phyloP scores from a whole-genome alignment of 2,888 invertebrate genomes.

The Leucophora obtusa region DNA sequence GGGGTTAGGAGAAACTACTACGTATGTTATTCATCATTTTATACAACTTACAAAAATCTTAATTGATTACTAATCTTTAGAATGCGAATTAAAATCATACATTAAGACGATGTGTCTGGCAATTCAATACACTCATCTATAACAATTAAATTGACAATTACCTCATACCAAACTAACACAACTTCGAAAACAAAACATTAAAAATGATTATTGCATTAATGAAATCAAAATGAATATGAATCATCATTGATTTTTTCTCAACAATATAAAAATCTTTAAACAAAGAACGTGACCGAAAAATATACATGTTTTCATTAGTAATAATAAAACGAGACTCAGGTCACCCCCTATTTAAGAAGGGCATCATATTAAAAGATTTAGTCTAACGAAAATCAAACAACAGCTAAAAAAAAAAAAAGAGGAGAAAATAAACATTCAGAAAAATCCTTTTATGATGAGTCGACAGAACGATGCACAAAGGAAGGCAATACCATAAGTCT shows the following conservation, averaged over 20 bases:
- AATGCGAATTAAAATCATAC: not conserved
- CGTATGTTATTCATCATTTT: too few species aligned
- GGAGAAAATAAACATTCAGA: constrained; percentile 24
- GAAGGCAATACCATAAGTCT: constrained; percentile 9
- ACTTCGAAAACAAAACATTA: constrained; percentile 11
- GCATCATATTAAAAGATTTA: constrained; percentile 16
- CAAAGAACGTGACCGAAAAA: constrained; percentile 18
- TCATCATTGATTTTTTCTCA: constrained; percentile 49
- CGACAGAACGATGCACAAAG: not conserved
- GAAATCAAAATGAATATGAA: constrained; percentile 31
- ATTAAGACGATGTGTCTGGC: not conserved
- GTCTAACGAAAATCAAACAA: constrained; percentile 17
- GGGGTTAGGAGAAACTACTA: too few species aligned
- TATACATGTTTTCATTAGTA: constrained; percentile 36
- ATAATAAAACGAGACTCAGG: not conserved
- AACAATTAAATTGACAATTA: constrained; percentile 19
- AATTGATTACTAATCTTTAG: not conserved
- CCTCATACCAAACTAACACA: not conserved
- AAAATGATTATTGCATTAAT: constrained; percentile 13
- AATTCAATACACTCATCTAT: constrained; percentile 20
- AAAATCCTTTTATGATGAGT: constrained; percentile 27
- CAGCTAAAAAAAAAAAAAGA: not conserved
- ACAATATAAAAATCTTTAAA: constrained; percentile 22
- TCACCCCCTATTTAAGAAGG: constrained; percentile 29
- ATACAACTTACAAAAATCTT: not conserved